Evolutionary conservation across 2,797 vertebrate species (phyloP).

Genomic region (Naso thynnoides): DNA sequence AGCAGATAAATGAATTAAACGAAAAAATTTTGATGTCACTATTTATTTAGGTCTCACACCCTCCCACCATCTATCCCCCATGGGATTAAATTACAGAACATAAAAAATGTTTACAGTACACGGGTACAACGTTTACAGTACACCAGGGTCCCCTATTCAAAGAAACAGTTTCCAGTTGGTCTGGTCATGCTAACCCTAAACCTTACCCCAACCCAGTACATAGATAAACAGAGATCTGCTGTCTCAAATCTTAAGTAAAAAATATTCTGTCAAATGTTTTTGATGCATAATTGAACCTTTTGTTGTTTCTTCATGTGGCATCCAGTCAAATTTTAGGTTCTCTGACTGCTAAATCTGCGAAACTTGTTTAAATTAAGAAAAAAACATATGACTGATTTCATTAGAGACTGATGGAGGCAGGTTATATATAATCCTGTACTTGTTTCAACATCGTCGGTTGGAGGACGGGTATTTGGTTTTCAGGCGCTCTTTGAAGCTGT

Average conservation of each 20-base stretch:
- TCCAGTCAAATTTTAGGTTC: neutral
- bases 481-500: constrained; percentile 92
- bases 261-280: neutral
- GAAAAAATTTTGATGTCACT: neutral
- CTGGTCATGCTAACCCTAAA: neutral
- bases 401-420: neutral
- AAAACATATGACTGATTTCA: neutral
- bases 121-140: constrained; percentile 10
- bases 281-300: neutral
- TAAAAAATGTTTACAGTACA: constrained; percentile 11
- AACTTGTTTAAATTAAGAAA: constrained; percentile 25
- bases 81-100: constrained; percentile 6
- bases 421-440: neutral
- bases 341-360: neutral
- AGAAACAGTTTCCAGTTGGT: neutral
- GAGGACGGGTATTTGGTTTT: constrained; percentile 91
- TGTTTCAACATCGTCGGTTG: constrained; percentile 85
- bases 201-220: too few relatives aligned
- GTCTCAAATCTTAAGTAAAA: neutral
- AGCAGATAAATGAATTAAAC: neutral
- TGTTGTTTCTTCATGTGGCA: neutral
- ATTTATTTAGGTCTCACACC: neutral
- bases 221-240: neutral
- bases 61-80: neutral
- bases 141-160: neutral